phyloP scores from a whole-genome alignment of 1,140 invertebrate genomes.

The Luehdorfia chinensis region DNA sequence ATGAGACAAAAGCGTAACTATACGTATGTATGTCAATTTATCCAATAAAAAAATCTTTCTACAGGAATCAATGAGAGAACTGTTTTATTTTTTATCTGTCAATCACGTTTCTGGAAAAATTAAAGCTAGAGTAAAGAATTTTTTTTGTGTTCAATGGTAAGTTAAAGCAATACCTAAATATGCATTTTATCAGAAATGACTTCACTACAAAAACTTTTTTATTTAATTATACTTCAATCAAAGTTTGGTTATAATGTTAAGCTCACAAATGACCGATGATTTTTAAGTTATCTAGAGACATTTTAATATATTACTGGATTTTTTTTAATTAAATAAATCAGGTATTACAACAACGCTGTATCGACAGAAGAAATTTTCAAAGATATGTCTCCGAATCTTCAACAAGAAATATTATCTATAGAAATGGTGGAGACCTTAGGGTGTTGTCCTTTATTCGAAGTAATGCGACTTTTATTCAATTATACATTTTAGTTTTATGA shows the following conservation, averaged over 20 bases:
- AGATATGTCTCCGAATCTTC: slow-evolving; percentile 55
- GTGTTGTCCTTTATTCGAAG: slow-evolving; percentile 56
- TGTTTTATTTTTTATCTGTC: slow-evolving; percentile 64
- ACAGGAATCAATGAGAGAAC: slow-evolving; percentile 61
- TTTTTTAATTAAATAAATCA: slow-evolving; percentile 19
- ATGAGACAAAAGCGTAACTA: no score
- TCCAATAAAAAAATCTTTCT: no score
- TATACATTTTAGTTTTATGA: not conserved
- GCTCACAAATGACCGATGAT: no score
- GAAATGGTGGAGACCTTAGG: slow-evolving; percentile 56
- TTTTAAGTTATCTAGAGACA: no score
- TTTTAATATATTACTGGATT: no score
- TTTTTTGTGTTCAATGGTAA: slow-evolving; percentile 66
- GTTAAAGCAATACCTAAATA: no score
- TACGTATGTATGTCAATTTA: no score
- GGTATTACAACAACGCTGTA: slow-evolving; percentile 64
- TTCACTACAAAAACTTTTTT: no score
- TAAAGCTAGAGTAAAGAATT: slow-evolving; percentile 61
- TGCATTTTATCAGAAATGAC: no score
- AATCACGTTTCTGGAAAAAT: slow-evolving; percentile 65
- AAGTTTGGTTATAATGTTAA: no score
- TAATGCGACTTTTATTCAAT: slow-evolving; percentile 20
- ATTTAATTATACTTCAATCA: no score
- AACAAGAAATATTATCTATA: slow-evolving; percentile 58
- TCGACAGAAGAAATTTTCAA: slow-evolving; percentile 52